Percentiles rank a stretch among this genome's conserved stretches.
phyloP scores from a whole-genome alignment of 2,113 vertebrate species.

The Sturnira hondurensis region DNA sequence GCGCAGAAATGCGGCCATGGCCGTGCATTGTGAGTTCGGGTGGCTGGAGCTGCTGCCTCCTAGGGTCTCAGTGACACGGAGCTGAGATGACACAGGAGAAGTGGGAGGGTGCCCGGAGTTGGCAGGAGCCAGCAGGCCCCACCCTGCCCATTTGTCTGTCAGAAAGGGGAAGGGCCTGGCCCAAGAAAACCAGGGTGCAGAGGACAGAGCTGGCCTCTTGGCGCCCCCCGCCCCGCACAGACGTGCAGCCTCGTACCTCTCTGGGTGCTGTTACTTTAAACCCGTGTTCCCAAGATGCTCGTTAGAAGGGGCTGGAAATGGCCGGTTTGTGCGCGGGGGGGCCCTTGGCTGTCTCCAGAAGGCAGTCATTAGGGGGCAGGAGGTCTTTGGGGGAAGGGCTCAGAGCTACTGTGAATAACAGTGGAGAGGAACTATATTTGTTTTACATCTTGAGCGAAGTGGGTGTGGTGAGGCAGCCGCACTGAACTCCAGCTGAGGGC shows the following conservation, averaged over 20 bases:
- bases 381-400: background rate
- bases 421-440: slow-evolving; percentile 48
- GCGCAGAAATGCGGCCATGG: background rate
- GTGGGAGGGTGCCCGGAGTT: background rate
- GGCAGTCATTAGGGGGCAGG: slow-evolving; percentile 36
- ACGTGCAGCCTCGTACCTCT: background rate
- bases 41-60: background rate
- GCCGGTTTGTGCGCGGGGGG: background rate
- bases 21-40: fast-evolving
- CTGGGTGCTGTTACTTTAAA: slow-evolving; percentile 22
- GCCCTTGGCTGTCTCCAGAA: slow-evolving; percentile 59
- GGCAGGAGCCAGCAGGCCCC: slow-evolving; percentile 2
- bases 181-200: background rate
- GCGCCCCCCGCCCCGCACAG: background rate
- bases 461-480: slow-evolving; percentile 73
- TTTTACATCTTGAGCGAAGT: slow-evolving; percentile 51
- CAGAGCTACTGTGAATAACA: slow-evolving; percentile 66
- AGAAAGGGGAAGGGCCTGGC: background rate
- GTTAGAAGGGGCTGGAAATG: background rate
- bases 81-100: background rate
- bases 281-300: fast-evolving
- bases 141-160: slow-evolving; percentile 28
- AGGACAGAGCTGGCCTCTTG: background rate
- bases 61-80: fast-evolving
- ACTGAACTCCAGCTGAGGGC: slow-evolving; percentile 62